Base-by-base conservation (phyloP, 2,797 vertebrate genomes). In the Lagocephalus sceleratus region DNA sequence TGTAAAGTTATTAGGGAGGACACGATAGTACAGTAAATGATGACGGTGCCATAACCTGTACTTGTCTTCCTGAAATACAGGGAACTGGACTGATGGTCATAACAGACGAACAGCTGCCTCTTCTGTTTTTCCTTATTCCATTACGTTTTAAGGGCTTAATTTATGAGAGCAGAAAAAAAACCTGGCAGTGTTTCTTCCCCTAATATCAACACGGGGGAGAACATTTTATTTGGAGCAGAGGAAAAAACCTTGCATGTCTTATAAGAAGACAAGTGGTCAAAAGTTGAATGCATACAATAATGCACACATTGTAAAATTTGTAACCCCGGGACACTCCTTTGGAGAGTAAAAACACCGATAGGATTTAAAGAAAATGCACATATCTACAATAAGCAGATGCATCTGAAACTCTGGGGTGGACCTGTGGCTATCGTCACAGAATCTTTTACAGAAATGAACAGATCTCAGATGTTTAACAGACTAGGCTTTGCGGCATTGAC, bases 1-100 rank as follows among this genome's bases (percentile, higher is more conserved):
- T 40, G 57, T 26, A 54, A 57, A 68, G 54, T 42, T 62, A 51
- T 57, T 47, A 48, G 19, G 38, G 21, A 45, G 57, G 43, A 46
- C 9, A 45, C 26, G 60, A 52, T 40, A 5, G 12, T 14, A 35
- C 32, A 35, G 32, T 14, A 40, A 61, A 35, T 41, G 54, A 69
- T 56, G 53, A 60, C 32, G 26, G 35, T 8, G 32, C 32, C 32
- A 14, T 35, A 35, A 35, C 32, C 14, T 35, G 12, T 35, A 44
- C 22, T 47, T 47, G 1, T 50, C 9, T 16, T 35, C 16, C 15
- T 20, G 19, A 56, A 22, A 50, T 39, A 47, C n/a, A 17, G 40
- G 6, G 11, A 26, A 16, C 39, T 21, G 6, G 16, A 41, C 10
- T 9, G 51, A 56, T 57, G 32, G 50, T 26, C n/a, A 15, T 14